Base-by-base conservation (phyloP, 2,888 invertebrate genomes). In the Cerceris rybyensis region DNA sequence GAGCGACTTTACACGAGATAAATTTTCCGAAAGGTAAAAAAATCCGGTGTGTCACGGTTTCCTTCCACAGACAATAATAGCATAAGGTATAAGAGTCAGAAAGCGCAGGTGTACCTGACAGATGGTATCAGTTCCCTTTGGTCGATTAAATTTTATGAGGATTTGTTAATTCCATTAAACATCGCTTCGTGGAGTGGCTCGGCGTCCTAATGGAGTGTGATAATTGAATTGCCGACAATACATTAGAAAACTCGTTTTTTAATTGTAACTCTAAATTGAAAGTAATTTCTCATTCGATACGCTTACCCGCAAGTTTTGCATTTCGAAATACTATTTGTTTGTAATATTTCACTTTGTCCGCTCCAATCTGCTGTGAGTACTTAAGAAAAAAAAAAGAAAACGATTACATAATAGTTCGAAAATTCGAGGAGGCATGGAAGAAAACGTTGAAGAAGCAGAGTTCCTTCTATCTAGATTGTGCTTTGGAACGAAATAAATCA, bases 51-150 rank as follows among this genome's bases (percentile, higher is more conserved):
- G 75, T 79, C 79, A 79, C 42, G 66, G 52, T 81, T 82, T 74
- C 39, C 80, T 80, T 83, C 76, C 79, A 70, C 28, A 28, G 28
- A 28, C 28, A 28, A 28, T 71, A 80, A 67, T 82, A 80, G 81
- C 83, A 84, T 86, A 86, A 83, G 85, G 85, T 64, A 78, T 69
- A 54, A 70, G 75, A 72, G 72, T 74, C 76, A 46, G 71, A 77
- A 71, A 61, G 70, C 78, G 87, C 90, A 90, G 90, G 90, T 90
- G 90, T 76, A 76, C 75, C 74, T 78, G 85, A 86, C 91, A 90
- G 91, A 90, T 91, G 90, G 89, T 83, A 82, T 87, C 81, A 83
- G 83, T 89, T 89, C 87, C 89, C 52, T 87, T 81, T 68, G 83
- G 80, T 84, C 85, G 86, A 88, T 89, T 78, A 84, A 87, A 86